A percentile compares a stretch with the other conserved stretches of the same genome.
phyloP scores from a whole-genome alignment of 2,113 vertebrate species.

The Crypturellus undulatus region DNA sequence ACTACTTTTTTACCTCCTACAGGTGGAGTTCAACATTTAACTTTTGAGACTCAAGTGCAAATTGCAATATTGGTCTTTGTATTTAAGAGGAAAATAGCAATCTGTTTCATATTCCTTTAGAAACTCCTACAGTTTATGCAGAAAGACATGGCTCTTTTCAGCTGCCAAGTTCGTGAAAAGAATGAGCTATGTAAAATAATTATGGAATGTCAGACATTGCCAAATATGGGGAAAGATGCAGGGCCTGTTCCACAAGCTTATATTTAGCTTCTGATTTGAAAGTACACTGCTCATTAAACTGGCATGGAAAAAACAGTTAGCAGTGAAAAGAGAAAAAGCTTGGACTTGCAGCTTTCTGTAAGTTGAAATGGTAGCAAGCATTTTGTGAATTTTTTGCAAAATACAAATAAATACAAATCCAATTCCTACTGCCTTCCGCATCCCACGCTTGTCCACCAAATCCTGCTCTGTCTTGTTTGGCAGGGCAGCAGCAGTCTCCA shows the following conservation, averaged over 20 bases:
- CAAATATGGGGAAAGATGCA: slow-evolving; percentile 39
- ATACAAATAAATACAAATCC: background rate
- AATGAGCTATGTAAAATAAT: background rate
- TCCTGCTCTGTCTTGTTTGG: background rate
- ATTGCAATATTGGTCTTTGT: slow-evolving; percentile 8
- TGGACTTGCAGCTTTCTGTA: background rate
- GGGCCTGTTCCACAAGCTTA: slow-evolving; percentile 16
- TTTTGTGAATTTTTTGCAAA: background rate
- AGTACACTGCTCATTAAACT: background rate
- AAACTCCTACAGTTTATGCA: slow-evolving; percentile 9
- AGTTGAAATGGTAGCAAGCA: background rate
- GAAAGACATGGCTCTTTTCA: slow-evolving; percentile 15
- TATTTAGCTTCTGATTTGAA: slow-evolving; percentile 38
- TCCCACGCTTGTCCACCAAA: too few species aligned
- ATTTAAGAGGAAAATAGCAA: slow-evolving; percentile 25
- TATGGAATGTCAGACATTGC: slow-evolving; percentile 28
- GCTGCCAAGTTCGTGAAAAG: slow-evolving; percentile 57
- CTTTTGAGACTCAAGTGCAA: background rate
- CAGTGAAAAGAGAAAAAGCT: background rate
- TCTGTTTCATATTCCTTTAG: slow-evolving; percentile 48
- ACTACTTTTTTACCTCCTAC: background rate
- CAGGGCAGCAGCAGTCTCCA: background rate
- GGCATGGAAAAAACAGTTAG: slow-evolving; percentile 34
- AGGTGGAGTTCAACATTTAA: background rate
- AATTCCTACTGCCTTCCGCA: background rate